Conservation (phyloP, 1,140 invertebrate genomes). For the Hycleus phaleratus region DNA sequence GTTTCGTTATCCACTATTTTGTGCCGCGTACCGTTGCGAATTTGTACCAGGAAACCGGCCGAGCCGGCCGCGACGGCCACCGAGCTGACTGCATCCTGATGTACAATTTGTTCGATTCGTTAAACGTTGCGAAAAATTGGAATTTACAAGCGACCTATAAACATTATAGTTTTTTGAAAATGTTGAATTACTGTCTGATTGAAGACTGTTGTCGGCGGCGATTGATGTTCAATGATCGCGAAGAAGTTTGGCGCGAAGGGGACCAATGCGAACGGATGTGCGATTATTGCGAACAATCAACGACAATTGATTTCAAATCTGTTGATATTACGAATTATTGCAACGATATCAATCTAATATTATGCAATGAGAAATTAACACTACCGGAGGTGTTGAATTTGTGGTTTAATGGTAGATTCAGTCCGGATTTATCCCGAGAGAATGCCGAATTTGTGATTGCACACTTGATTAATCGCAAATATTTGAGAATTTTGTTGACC, state of each 20-base stretch:
- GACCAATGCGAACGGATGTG: conserved; percentile 75
- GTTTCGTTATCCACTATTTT: conserved; percentile 86
- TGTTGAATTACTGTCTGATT: conserved; percentile 43
- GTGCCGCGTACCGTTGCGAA: conserved; percentile 94
- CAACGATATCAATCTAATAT: conserved; percentile 46
- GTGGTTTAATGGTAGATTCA: conserved; percentile 51
- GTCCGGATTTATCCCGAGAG: conserved; percentile 51
- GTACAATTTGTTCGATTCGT: conserved; percentile 32
- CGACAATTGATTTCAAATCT: background rate
- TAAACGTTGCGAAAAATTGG: conserved; percentile 11
- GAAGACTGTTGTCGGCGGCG: conserved; percentile 56
- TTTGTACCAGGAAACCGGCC: conserved; percentile 96
- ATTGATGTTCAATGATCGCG: conserved; percentile 79
- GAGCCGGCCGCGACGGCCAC: conserved; percentile 88
- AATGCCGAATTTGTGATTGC: conserved; percentile 65
- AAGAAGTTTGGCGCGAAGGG: conserved; percentile 64
- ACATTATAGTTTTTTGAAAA: conserved; percentile 21
- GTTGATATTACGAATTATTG: conserved; percentile 12
- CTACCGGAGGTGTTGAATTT: conserved; percentile 64
- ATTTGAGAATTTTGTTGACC: conserved; percentile 81
- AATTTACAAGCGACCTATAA: background rate
- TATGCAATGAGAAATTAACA: conserved; percentile 54
- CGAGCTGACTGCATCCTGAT: conserved; percentile 63
- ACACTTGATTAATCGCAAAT: conserved; percentile 63
- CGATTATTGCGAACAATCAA: conserved; percentile 60